These are phyloP conservation scores for Uropetala carovei DNA, from an alignment of 2,888 invertebrate genomes.

Conservation along the genomic window DNA sequence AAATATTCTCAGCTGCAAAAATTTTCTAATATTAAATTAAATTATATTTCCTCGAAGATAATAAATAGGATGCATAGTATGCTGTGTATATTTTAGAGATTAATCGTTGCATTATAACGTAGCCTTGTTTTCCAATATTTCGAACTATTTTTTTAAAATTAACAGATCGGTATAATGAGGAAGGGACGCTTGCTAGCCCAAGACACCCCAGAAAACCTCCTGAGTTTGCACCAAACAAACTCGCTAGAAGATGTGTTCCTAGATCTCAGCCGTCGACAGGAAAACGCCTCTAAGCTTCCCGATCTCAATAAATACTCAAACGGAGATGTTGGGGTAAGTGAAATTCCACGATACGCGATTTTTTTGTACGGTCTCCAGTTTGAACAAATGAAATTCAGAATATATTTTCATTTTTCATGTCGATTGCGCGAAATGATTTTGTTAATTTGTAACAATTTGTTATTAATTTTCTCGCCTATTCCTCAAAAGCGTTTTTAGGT, in stretches of 20 bases:
- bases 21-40: not conserved
- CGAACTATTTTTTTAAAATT: not conserved
- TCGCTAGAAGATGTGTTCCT: constrained; percentile 65
- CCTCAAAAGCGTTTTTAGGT: too few species aligned
- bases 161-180: constrained; percentile 65
- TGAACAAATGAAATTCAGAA: not conserved
- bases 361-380: too few species aligned
- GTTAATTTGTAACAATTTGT: not conserved
- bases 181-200: constrained; percentile 65
- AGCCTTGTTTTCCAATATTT: not conserved
- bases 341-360: not conserved
- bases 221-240: constrained; percentile 10
- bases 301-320: not conserved
- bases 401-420: not conserved
- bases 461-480: not conserved
- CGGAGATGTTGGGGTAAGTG: constrained; percentile 49
- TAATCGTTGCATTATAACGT: not conserved
- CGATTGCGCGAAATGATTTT: not conserved
- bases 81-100: not conserved
- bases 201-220: constrained; percentile 55
- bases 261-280: constrained; percentile 51
- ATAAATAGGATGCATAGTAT: not conserved
- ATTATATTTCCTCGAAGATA: not conserved
- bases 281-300: not conserved
- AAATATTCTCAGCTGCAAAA: too few species aligned